phyloP scores from a whole-genome alignment of 2,888 invertebrate genomes.

The Ganaspis brasiliensis region DNA sequence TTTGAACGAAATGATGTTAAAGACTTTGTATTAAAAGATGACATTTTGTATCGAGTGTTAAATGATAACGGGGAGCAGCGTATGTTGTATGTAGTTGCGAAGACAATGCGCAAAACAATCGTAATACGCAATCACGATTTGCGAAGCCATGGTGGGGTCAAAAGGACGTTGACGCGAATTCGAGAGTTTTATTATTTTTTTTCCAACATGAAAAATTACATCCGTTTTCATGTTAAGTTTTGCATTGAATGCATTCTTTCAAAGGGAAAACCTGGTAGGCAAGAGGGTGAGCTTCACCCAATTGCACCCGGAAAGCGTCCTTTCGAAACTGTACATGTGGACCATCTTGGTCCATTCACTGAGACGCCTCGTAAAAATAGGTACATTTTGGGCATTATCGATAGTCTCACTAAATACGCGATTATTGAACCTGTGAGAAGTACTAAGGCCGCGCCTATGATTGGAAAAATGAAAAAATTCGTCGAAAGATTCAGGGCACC shows the following conservation, averaged over 20 bases:
- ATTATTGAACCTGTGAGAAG: slow-evolving; percentile 29
- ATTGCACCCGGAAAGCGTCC: slow-evolving; percentile 58
- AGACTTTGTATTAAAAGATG: too few relatives aligned
- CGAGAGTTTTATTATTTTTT: slow-evolving; percentile 59
- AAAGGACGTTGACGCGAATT: slow-evolving; percentile 46
- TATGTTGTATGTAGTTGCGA: too few relatives aligned
- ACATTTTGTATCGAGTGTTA: too few relatives aligned
- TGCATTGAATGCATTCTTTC: slow-evolving; percentile 61
- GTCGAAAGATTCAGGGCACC: slow-evolving; percentile 51
- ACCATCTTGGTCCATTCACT: slow-evolving; percentile 59
- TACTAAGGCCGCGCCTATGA: slow-evolving; percentile 17
- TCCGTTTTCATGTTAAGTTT: slow-evolving; percentile 54
- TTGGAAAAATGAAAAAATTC: slow-evolving; percentile 48
- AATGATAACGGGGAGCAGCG: too few relatives aligned
- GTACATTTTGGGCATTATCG: slow-evolving; percentile 55
- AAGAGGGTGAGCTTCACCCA: slow-evolving; percentile 61
- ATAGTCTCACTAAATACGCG: slow-evolving; percentile 57
- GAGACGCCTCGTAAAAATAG: slow-evolving; percentile 47
- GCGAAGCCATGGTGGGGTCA: slow-evolving; percentile 24
- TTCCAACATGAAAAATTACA: slow-evolving; percentile 44
- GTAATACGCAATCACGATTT: too few relatives aligned
- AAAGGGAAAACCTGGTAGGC: slow-evolving; percentile 49
- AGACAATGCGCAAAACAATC: too few relatives aligned
- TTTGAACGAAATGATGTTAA: too few relatives aligned
- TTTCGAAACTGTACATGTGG: slow-evolving; percentile 58